These are phyloP conservation scores for Glossophaga mutica DNA, from an alignment of 2,797 vertebrate species.

Conservation along the genomic window DNA sequence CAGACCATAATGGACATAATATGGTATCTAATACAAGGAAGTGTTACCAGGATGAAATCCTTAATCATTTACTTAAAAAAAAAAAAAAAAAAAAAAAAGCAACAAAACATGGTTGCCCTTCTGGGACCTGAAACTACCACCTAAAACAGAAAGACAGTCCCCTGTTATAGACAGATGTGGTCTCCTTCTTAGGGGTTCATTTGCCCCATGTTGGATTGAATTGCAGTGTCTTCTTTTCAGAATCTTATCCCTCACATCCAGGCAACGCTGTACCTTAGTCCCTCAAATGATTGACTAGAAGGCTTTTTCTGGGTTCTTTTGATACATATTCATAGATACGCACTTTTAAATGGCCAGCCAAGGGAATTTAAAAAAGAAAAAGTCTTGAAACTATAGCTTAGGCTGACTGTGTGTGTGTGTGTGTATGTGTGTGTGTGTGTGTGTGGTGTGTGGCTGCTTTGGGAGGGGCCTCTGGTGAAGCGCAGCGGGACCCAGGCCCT, in stretches of 20 bases:
- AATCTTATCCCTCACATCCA: not conserved
- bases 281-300: not conserved
- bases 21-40: not conserved
- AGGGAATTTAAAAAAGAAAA: not conserved
- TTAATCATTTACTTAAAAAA: constrained; percentile 28
- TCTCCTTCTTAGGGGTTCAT: not conserved
- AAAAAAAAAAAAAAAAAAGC: not conserved
- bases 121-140: not conserved
- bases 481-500: not conserved
- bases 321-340: not conserved
- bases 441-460: not conserved
- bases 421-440: too few species aligned
- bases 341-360: not conserved
- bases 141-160: not conserved
- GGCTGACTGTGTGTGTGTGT: not conserved
- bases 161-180: not conserved
- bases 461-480: not conserved
- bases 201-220: not conserved
- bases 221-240: constrained; percentile 7
- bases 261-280: not conserved
- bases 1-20: not conserved
- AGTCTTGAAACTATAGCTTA: not conserved
- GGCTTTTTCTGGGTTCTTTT: not conserved
- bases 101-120: not conserved
- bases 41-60: not conserved